phyloP scores from a whole-genome alignment of 2,888 invertebrate genomes.

The Onchidella celtica region DNA sequence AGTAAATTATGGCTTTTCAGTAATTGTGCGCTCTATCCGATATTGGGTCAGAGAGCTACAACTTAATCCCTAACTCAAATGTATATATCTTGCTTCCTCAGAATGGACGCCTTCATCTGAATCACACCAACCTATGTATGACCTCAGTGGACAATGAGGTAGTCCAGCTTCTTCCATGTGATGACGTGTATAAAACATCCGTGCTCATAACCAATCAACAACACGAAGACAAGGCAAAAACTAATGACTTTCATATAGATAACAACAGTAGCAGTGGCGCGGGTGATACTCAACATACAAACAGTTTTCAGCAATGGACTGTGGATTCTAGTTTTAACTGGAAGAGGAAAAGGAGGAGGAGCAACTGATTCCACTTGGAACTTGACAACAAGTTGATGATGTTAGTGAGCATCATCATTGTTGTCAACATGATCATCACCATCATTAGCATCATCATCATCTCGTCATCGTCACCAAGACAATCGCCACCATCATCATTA shows the following conservation, averaged over 20 bases:
- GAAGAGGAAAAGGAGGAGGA: conserved; percentile 39
- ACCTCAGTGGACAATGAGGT: conserved; percentile 56
- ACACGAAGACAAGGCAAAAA: not conserved
- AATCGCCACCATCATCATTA: not conserved
- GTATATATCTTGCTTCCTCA: conserved; percentile 23
- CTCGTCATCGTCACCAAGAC: not conserved
- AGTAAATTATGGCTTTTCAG: too few relatives aligned
- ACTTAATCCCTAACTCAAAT: too few relatives aligned
- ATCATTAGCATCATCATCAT: not conserved
- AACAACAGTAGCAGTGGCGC: not conserved
- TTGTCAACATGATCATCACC: not conserved
- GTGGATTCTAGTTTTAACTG: conserved; percentile 49
- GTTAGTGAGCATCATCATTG: not conserved
- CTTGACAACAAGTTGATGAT: not conserved
- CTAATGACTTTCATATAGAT: not conserved
- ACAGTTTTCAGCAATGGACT: conserved; percentile 45
- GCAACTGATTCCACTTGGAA: not conserved
- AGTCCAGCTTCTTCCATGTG: conserved; percentile 48
- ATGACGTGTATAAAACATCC: not conserved
- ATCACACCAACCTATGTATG: conserved; percentile 50
- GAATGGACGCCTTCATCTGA: conserved; percentile 46
- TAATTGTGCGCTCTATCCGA: too few relatives aligned
- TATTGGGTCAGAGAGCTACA: too few relatives aligned
- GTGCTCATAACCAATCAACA: not conserved
- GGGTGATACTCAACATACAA: not conserved